Conservation (phyloP, 64 coral and sea anemone species). For the Pocillopora verrucosa region DNA sequence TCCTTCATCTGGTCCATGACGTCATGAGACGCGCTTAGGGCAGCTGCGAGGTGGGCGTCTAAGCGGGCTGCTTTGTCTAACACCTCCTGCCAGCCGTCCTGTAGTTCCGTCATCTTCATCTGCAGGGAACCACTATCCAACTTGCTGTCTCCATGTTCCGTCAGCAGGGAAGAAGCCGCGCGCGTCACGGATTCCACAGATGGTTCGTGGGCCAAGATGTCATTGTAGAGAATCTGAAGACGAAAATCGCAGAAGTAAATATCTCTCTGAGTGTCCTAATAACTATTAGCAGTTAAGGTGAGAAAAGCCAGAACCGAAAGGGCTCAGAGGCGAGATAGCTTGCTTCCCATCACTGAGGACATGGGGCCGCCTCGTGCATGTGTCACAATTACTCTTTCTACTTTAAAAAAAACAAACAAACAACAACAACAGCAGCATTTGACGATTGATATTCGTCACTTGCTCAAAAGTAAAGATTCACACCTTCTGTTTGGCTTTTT, state of each 20-base stretch:
- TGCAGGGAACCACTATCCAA: conserved; percentile 83
- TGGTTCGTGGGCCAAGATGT: conserved; percentile 94
- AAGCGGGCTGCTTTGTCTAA: conserved; percentile 83
- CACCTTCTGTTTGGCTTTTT: conserved; percentile 95
- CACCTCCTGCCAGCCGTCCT: conserved; percentile 85
- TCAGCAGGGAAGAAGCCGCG: conserved; percentile 77
- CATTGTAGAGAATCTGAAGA: conserved; percentile 90
- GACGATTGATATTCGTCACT: too few relatives aligned
- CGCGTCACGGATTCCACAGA: conserved; percentile 75
- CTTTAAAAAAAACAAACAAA: not conserved
- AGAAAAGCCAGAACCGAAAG: too few relatives aligned
- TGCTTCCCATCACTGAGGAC: too few relatives aligned
- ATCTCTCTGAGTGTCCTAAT: not conserved
- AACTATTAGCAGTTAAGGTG: too few relatives aligned
- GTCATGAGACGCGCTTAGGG: conserved; percentile 74
- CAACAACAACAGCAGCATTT: not conserved
- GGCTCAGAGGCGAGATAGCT: too few relatives aligned
- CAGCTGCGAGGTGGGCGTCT: conserved; percentile 71
- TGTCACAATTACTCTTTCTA: not conserved
- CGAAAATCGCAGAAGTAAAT: not conserved
- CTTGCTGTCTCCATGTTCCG: conserved; percentile 80
- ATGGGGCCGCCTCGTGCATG: too few relatives aligned
- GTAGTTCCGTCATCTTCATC: conserved; percentile 76
- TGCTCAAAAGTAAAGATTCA: not conserved
- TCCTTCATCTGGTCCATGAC: conserved; percentile 96